Evolutionary conservation across 2,888 invertebrate species (phyloP).

Genomic region (Allacma fusca): DNA sequence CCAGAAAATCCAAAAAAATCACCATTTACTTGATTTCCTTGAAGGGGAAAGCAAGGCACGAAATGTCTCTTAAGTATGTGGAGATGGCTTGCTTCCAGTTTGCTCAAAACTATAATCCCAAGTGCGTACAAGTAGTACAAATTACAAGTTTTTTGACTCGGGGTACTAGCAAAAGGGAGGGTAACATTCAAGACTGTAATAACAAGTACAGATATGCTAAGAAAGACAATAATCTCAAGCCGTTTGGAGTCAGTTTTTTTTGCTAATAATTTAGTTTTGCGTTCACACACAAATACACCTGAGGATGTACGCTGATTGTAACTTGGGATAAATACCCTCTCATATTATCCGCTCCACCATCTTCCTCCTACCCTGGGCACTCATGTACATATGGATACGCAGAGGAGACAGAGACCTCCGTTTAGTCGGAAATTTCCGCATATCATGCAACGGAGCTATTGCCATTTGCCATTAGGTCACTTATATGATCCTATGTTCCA

Average conservation of each 20-base stretch:
- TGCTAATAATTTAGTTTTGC: constrained; percentile 22
- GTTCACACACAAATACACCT: constrained; percentile 13
- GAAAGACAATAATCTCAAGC: constrained; percentile 1
- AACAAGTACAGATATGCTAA: not conserved
- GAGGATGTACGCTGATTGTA: constrained; percentile 12
- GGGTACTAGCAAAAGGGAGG: not conserved
- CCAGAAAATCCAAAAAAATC: constrained; percentile 5
- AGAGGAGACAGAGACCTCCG: not conserved
- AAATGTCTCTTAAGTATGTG: too few relatives aligned
- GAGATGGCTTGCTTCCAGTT: too few relatives aligned
- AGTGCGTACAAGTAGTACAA: constrained; percentile 2
- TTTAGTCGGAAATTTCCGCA: constrained; percentile 18
- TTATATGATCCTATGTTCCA: not conserved
- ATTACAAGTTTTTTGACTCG: constrained; percentile 5
- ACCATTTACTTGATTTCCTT: constrained; percentile 8
- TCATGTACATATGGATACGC: not conserved
- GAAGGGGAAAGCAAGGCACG: not conserved
- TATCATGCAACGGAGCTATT: constrained; percentile 35
- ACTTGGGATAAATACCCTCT: constrained; percentile 2
- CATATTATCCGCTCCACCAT: not conserved
- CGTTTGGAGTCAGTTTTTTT: not conserved
- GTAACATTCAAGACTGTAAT: not conserved
- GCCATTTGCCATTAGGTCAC: constrained; percentile 26
- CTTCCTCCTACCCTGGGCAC: not conserved
- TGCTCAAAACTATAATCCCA: not conserved